A percentile compares a stretch with the other conserved stretches of the same genome.
phyloP scores from a whole-genome alignment of 2,888 invertebrate genomes.

The Cosmopolites sordidus region DNA sequence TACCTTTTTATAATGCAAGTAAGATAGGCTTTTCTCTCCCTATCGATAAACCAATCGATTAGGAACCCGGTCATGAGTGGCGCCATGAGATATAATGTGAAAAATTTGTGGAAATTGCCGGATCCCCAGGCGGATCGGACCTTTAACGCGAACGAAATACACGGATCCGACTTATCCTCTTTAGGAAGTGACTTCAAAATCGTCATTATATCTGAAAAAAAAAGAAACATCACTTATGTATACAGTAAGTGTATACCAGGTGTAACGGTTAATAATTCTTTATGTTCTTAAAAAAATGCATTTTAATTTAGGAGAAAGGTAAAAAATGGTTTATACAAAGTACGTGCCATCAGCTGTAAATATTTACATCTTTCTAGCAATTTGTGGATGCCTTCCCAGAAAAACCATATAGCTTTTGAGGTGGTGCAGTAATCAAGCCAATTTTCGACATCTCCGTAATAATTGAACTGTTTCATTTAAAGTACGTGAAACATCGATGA shows the following conservation, averaged over 20 bases:
- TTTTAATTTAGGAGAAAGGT: no score
- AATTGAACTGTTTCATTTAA: no score
- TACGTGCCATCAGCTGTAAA: background rate
- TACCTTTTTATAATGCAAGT: conserved; percentile 95
- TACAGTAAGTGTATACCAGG: no score
- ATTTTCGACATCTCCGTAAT: no score
- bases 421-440: no score
- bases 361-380: background rate
- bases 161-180: conserved; percentile 75
- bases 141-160: conserved; percentile 79
- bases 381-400: no score
- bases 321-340: no score
- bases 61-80: conserved; percentile 95
- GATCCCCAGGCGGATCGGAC: conserved; percentile 91
- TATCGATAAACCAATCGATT: conserved; percentile 96
- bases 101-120: conserved; percentile 89
- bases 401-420: no score
- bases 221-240: no score
- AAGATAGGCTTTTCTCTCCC: conserved; percentile 88
- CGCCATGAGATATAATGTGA: conserved; percentile 81
- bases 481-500: no score
- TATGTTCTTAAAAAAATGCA: no score
- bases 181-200: conserved; percentile 76
- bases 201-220: conserved; percentile 82
- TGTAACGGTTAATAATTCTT: no score